Evolutionary conservation across 64 coral and sea anemone species (phyloP), one percentile per base, ranked within the genome.

Genomic region (Stichodactyla mertensii): DNA sequence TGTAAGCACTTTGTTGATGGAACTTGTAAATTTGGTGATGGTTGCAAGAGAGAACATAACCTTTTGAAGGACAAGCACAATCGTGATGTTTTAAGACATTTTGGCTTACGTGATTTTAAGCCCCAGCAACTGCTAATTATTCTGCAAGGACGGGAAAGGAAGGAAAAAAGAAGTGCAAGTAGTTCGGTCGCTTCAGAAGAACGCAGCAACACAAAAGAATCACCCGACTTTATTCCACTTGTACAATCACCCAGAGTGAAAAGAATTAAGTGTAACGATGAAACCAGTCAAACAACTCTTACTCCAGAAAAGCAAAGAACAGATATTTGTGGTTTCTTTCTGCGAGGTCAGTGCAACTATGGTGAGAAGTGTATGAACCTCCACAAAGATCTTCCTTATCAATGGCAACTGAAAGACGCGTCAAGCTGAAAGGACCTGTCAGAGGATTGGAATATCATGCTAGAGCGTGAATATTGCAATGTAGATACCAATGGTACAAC

Each of bases 301-400:
- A 69, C 19, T 69, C 18, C 69, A 31, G 69, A 13, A 26, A 31
- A 31, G 1, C 54, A 82, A 64, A 90, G 89, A 23, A 79, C 60
- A 15, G 92, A 98, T 36, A 94, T 98, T 60, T 98, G 95, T 85
- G 92, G 89, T 20, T 98, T 89, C 57, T 59, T 92, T 71, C 55
- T 98, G 7, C 81, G 86, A 64, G 92, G 95, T 10, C 91, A 94
- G 16, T 98, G 95, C 57, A 92, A 93, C 80, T 98, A 94, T 92
- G 89, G 89, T 5, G n/a, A 82, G 60, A 93, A 59, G 9, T 98
- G 95, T 67, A 62, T 89, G 11, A 71, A 71, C 52, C 87, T 60
- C 16, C 95, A 98, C 85, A 98, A 82, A 80, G 86, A 92, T 4
- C 71, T 96, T 51, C 91, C 94, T 16, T 97, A 97, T 58, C 54